These are phyloP conservation scores for Aldabrachelys gigantea DNA, from an alignment of 2,113 vertebrate species.

Conservation along the genomic window DNA sequence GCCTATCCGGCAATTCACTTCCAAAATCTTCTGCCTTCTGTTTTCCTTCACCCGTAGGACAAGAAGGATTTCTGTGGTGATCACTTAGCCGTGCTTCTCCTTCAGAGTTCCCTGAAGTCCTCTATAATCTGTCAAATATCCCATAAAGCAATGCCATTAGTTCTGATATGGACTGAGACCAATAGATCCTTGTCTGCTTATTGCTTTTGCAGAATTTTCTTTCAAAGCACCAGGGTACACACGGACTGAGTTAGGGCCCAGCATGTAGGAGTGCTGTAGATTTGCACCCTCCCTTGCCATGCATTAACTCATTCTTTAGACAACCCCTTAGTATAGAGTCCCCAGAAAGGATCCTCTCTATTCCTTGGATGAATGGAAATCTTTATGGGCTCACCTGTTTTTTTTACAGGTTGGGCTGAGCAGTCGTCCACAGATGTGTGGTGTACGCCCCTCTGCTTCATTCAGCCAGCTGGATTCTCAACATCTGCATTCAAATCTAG, in stretches of 20 bases:
- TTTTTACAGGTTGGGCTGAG: neutral
- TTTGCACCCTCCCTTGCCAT: neutral
- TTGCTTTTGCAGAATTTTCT: neutral
- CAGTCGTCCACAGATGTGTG: neutral
- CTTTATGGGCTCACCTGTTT: neutral
- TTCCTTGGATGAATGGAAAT: neutral
- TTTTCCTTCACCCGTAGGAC: fast-evolving
- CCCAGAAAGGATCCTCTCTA: neutral
- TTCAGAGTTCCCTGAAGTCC: neutral
- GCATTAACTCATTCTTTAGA: neutral
- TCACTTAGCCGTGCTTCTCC: neutral
- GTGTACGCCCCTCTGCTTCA: neutral
- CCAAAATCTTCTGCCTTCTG: neutral
- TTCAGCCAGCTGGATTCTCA: neutral
- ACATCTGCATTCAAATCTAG: neutral
- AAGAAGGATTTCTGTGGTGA: neutral
- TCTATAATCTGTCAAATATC: neutral
- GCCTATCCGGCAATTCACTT: neutral
- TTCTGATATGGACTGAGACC: too few relatives aligned
- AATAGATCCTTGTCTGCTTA: neutral
- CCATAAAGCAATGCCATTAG: neutral
- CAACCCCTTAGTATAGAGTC: neutral
- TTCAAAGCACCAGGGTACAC: neutral
- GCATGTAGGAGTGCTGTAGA: neutral
- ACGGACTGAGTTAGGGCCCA: neutral